Evolutionary conservation across 2,888 invertebrate genomes (phyloP), one percentile per base, ranked within the genome.

Genomic region (Meghimatium bilineatum): DNA sequence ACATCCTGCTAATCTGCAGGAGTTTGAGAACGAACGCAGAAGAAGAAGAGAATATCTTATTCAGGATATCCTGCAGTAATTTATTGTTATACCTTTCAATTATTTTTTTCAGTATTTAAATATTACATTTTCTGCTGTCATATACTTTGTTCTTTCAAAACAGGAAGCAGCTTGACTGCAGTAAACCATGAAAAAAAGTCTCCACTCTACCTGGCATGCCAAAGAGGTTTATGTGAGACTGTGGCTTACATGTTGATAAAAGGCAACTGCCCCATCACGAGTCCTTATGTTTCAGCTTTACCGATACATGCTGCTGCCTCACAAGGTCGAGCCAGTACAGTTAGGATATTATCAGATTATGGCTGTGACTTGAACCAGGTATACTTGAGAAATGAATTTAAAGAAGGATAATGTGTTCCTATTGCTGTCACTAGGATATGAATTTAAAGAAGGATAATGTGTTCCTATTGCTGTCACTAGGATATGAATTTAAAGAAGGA

Each of bases 331-430:
- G 84, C 88, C 10, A 86, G 87, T 71, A 88, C 91, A 26, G 89
- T 91, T 26, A 86, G 90, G 69, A 75, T 89, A 76, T 89, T 93
- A 38, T 86, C 92, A 1, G 87, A 91, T 34, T 88, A 89, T n/a
- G 92, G 91, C 14, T 90, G 90, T 85, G 89, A 93, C 85, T 89
- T 93, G 66, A 92, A 93, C 85, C 90, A 90, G 91, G 93, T 93
- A 85, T 44, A 56, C 23, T 63, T 63, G 26, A 8, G 5, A 44
- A 44, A 44, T 44, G 44, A 8, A 5, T 8, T 44, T 44, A n/a
- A 63, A 12, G 60, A n/a, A n/a, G n/a, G 60, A 56, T 56, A 56
- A 44, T 44, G 44, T 44, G 5, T 44, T 44, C 6, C 44, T 12
- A n/a, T n/a, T n/a, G n/a, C n/a, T n/a, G n/a, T n/a, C n/a, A n/a